Evolutionary conservation across 2,113 vertebrate species (phyloP).

Genomic region (Cyprinodon brontotheroides): DNA sequence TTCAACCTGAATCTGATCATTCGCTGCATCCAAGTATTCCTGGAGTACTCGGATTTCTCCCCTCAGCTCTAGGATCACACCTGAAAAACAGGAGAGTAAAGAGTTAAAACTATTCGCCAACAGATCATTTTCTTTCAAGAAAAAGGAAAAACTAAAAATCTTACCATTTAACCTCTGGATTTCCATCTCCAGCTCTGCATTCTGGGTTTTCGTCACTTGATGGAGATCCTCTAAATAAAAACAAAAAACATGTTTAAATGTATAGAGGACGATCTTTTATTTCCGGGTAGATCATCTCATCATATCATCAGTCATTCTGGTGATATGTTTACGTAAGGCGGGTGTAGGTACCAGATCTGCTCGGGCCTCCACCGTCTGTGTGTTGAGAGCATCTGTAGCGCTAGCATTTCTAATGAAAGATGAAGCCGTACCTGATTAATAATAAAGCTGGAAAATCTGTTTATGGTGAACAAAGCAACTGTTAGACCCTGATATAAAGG

Average conservation of each 20-base stretch:
- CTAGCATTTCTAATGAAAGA: no score
- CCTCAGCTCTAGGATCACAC: conserved; percentile 71
- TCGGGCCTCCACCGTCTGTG: no score
- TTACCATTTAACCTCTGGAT: conserved; percentile 76
- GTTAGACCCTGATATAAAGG: no score
- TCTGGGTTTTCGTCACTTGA: conserved; percentile 73
- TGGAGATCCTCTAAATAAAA: conserved; percentile 72
- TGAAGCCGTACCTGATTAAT: no score
- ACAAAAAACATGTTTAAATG: not conserved
- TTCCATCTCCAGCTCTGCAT: conserved; percentile 74
- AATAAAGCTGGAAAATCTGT: no score
- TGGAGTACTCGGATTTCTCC: conserved; percentile 74
- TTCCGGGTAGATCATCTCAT: no score
- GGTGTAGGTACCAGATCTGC: no score
- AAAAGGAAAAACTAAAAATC: conserved; percentile 1
- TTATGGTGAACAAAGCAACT: no score
- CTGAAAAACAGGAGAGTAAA: conserved; percentile 54
- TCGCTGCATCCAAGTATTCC: conserved; percentile 78
- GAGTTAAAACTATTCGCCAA: not conserved
- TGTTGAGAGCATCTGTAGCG: no score
- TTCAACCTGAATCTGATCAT: conserved; percentile 82
- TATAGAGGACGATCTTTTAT: no score
- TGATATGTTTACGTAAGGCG: no score
- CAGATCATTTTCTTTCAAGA: not conserved
- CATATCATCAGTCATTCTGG: no score